phyloP scores from a whole-genome alignment of 2,888 invertebrate species.

The Pachymerium ferrugineum region DNA sequence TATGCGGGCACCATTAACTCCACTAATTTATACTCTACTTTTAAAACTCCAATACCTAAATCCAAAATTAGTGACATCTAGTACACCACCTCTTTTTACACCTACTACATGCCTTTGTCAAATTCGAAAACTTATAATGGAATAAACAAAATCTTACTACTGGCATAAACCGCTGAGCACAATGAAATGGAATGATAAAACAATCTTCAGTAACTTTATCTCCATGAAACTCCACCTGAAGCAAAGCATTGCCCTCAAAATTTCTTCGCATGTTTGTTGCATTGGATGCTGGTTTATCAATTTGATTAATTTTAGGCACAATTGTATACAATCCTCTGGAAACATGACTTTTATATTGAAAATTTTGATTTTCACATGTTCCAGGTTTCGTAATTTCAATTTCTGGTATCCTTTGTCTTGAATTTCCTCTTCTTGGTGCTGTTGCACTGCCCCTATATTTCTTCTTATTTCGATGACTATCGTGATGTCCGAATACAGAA shows the following conservation, averaged over 20 bases:
- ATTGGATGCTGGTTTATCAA: too few species aligned
- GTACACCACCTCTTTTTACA: neutral
- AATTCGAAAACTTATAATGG: neutral
- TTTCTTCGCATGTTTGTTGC: too few species aligned
- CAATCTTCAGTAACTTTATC: slow-evolving; percentile 7
- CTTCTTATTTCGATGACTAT: neutral
- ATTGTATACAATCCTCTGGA: neutral
- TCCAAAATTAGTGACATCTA: neutral
- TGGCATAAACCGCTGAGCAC: slow-evolving; percentile 28
- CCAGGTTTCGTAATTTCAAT: too few species aligned
- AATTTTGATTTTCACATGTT: too few species aligned
- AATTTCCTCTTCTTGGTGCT: neutral
- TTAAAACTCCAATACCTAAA: too few species aligned
- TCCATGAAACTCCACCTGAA: neutral
- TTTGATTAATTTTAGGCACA: too few species aligned
- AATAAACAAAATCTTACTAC: neutral
- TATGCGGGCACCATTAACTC: too few species aligned
- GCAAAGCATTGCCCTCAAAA: too few species aligned
- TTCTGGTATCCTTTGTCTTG: neutral
- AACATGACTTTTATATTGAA: neutral
- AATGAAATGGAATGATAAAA: slow-evolving; percentile 28
- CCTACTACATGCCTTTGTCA: too few species aligned
- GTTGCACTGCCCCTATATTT: neutral
- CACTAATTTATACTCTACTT: too few species aligned
- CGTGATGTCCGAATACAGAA: neutral